Percentiles rank a stretch among this genome's conserved stretches.
Conservation (phyloP, 2,888 invertebrate species). For the Xestia ashworthii region DNA sequence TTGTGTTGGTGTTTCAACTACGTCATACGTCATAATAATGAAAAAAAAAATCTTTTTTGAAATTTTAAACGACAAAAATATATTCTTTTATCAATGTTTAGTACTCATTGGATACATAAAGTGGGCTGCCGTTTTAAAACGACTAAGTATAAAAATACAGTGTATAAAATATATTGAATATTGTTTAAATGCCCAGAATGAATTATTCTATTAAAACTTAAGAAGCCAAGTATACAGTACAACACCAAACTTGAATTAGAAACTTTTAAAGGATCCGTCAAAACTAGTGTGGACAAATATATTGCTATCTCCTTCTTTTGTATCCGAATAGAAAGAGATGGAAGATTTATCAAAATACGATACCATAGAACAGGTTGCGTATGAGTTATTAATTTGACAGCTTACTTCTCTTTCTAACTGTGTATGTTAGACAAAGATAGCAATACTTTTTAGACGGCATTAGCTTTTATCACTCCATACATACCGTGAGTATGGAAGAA, state of each 20-base stretch:
- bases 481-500: neutral
- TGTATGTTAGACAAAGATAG: slow-evolving; percentile 6
- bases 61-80: no score
- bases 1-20: no score
- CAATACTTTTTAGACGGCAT: neutral
- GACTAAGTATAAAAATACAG: no score
- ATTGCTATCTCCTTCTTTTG: neutral
- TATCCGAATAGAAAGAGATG: neutral
- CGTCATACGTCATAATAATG: no score
- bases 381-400: neutral
- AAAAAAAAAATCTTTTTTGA: no score
- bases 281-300: neutral
- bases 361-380: neutral
- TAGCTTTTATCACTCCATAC: neutral
- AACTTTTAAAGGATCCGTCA: neutral
- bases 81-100: no score
- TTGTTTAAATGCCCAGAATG: neutral
- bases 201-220: neutral
- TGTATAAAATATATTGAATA: neutral
- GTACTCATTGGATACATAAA: no score
- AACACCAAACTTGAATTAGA: neutral
- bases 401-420: neutral
- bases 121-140: no score
- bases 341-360: neutral
- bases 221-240: neutral